Percentiles rank a stretch among this genome's conserved stretches.
phyloP scores from a whole-genome alignment of 1,140 invertebrate species.

The Hesperophylax magnus region DNA sequence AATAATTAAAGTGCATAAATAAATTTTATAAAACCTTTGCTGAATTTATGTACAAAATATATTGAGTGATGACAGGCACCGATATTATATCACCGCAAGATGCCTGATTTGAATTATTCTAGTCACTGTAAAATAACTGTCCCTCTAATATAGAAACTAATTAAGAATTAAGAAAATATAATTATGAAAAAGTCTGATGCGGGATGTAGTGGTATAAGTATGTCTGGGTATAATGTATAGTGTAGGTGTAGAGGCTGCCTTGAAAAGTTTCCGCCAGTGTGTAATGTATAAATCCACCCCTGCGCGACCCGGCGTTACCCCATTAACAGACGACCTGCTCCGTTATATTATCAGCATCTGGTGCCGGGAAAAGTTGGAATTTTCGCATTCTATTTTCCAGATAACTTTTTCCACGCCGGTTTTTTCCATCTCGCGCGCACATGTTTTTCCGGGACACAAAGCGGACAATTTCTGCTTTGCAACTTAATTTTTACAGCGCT shows the following conservation, averaged over 20 bases:
- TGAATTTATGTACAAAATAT: too few species aligned
- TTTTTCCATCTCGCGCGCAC: conserved; percentile 27
- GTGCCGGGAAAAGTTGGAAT: conserved; percentile 41
- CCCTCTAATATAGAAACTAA: too few species aligned
- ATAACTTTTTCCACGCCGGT: conserved; percentile 18
- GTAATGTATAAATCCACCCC: conserved; percentile 19
- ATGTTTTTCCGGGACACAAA: conserved; percentile 38
- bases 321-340: conserved; percentile 49
- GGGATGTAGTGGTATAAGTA: too few species aligned
- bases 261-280: neutral
- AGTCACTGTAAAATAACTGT: too few species aligned
- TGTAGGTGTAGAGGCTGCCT: neutral
- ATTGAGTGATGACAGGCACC: too few species aligned
- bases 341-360: conserved; percentile 50
- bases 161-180: too few species aligned
- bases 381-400: conserved; percentile 40
- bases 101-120: too few species aligned
- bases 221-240: too few species aligned
- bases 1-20: too few species aligned
- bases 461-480: conserved; percentile 32
- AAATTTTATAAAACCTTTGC: too few species aligned
- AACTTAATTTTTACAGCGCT: conserved; percentile 43
- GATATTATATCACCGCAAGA: too few species aligned
- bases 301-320: conserved; percentile 26
- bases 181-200: too few species aligned